A percentile compares a stretch with the other conserved stretches of the same genome.
These are phyloP conservation scores for Stegostoma tigrinum DNA, from an alignment of 2,113 vertebrate species.

Conservation along the genomic window DNA sequence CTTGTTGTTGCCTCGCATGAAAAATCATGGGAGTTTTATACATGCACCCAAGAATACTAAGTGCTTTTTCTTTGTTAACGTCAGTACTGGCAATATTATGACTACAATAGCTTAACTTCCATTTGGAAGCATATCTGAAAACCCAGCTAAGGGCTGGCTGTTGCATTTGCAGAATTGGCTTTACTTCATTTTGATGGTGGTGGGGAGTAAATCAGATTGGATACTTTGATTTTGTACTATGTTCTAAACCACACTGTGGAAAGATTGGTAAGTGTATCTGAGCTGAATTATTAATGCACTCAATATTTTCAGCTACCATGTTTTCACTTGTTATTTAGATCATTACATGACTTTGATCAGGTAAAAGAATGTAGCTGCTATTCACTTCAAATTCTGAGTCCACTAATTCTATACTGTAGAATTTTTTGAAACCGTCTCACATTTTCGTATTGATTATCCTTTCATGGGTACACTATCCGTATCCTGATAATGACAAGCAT, in stretches of 20 bases:
- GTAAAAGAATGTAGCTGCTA: not conserved
- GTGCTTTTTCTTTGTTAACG: not conserved
- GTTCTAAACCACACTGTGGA: not conserved
- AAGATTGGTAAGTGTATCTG: not conserved
- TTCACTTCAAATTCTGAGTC: not conserved
- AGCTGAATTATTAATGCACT: not conserved
- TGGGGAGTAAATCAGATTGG: not conserved
- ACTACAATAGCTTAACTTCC: not conserved
- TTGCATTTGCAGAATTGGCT: not conserved
- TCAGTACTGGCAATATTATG: not conserved
- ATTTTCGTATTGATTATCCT: not conserved
- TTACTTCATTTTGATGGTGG: not conserved
- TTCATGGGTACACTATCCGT: not conserved
- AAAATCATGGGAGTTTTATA: not conserved
- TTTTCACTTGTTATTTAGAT: not conserved
- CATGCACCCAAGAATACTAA: not conserved
- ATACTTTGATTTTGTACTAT: too few relatives aligned
- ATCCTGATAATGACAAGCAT: not conserved
- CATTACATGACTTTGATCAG: not conserved
- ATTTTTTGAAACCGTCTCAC: not conserved
- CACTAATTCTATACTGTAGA: not conserved
- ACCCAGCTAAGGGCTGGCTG: not conserved
- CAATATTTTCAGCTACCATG: not conserved
- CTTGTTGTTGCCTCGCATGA: not conserved
- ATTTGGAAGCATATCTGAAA: not conserved